Evolutionary conservation across 2,797 vertebrate species (phyloP).

Genomic region (Florisuga fusca): DNA sequence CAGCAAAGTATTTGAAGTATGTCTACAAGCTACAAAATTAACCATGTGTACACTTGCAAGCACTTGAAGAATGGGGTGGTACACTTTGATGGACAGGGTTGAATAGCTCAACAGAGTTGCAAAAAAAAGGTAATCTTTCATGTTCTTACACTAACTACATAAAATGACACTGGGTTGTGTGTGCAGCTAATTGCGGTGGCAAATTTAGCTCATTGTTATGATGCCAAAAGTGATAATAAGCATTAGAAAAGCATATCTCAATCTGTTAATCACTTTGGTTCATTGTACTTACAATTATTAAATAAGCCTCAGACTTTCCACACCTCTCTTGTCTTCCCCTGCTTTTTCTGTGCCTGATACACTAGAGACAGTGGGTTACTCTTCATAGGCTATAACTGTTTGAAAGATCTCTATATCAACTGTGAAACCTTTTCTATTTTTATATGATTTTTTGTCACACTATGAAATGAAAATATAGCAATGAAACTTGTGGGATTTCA

Average conservation of each 20-base stretch:
- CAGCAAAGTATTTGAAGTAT: background rate
- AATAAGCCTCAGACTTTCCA: conserved; percentile 1
- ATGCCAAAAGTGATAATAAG: background rate
- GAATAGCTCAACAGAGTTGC: background rate
- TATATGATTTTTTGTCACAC: background rate
- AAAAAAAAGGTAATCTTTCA: background rate
- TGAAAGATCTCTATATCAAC: background rate
- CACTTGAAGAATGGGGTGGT: background rate
- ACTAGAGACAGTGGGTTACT: background rate
- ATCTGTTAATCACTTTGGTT: background rate
- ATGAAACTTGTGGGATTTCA: conserved; percentile 20
- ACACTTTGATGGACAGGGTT: background rate
- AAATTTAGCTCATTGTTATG: conserved; percentile 26
- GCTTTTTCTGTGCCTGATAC: background rate
- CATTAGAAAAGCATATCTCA: background rate
- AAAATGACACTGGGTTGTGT: background rate
- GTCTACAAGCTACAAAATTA: background rate
- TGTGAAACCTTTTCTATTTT: background rate
- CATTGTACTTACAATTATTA: conserved; percentile 37
- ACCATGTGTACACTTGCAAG: background rate
- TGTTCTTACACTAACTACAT: background rate
- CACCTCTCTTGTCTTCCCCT: background rate
- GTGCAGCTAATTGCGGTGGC: background rate
- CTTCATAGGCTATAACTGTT: background rate
- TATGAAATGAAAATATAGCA: conserved; percentile 11